phyloP scores from a whole-genome alignment of 2,888 invertebrate species.

The Calameuta idolon region DNA sequence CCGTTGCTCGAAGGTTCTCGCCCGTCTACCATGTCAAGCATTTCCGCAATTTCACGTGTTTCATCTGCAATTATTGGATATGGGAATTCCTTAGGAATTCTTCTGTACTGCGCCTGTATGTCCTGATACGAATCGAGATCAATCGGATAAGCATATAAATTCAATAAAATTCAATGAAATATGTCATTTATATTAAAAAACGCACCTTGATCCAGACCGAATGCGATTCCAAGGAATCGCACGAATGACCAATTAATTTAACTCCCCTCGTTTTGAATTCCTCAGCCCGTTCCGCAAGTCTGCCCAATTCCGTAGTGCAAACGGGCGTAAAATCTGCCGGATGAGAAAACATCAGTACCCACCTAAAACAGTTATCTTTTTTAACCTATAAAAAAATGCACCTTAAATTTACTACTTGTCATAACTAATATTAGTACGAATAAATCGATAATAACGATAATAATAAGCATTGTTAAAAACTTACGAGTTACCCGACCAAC shows the following conservation, averaged over 20 bases:
- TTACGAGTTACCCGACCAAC: constrained; percentile 16
- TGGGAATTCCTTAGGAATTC: constrained; percentile 65
- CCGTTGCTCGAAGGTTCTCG: constrained; percentile 68
- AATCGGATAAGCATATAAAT: neutral
- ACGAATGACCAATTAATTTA: constrained; percentile 72
- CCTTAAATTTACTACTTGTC: neutral
- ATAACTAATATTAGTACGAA: neutral
- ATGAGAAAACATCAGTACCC: constrained; percentile 75
- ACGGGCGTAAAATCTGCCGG: constrained; percentile 77
- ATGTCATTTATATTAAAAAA: neutral
- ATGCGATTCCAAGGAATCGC: constrained; percentile 71
- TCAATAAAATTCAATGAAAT: neutral
- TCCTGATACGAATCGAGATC: constrained; percentile 41
- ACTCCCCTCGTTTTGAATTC: constrained; percentile 70
- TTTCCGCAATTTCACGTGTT: constrained; percentile 68
- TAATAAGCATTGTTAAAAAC: neutral
- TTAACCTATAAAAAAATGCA: neutral
- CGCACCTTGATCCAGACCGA: constrained; percentile 69
- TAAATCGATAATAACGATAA: neutral
- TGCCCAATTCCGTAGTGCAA: constrained; percentile 74
- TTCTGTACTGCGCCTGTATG: constrained; percentile 58
- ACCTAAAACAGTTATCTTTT: constrained; percentile 62
- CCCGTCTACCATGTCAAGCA: constrained; percentile 73
- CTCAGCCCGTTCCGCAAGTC: constrained; percentile 65
- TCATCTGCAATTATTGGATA: constrained; percentile 74